Evolutionary conservation across 1,140 invertebrate genomes (phyloP).

Genomic region (Anastrepha obliqua): DNA sequence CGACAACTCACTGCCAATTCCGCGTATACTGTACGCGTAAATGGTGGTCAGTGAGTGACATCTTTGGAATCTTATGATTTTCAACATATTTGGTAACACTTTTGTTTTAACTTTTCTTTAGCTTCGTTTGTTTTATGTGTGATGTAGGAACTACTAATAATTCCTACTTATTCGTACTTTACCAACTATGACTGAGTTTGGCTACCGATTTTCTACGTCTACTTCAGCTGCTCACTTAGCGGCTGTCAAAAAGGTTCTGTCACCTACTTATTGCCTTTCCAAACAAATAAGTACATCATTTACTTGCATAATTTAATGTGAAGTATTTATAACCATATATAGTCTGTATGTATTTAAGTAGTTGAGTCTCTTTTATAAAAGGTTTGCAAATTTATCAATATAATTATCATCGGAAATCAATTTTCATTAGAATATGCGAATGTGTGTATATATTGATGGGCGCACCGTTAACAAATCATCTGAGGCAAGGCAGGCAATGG

Average conservation of each 20-base stretch:
- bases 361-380: neutral
- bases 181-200: neutral
- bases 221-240: neutral
- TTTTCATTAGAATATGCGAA: too few species aligned
- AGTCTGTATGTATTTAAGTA: neutral
- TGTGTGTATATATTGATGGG: neutral
- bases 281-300: neutral
- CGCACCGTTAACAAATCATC: neutral
- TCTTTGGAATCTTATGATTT: neutral
- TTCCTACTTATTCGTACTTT: neutral
- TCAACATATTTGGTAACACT: neutral
- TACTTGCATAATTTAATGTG: too few species aligned
- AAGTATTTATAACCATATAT: too few species aligned
- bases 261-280: neutral
- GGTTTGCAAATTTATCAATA: neutral
- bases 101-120: too few species aligned
- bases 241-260: conserved; percentile 10
- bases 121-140: neutral
- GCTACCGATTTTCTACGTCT: neutral
- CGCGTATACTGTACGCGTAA: neutral
- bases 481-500: neutral
- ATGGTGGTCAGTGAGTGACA: neutral
- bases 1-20: neutral
- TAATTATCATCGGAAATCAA: neutral
- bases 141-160: neutral